These are phyloP conservation scores for Nomada hirtipes DNA, from an alignment of 2,888 invertebrate genomes.

Conservation along the genomic window DNA sequence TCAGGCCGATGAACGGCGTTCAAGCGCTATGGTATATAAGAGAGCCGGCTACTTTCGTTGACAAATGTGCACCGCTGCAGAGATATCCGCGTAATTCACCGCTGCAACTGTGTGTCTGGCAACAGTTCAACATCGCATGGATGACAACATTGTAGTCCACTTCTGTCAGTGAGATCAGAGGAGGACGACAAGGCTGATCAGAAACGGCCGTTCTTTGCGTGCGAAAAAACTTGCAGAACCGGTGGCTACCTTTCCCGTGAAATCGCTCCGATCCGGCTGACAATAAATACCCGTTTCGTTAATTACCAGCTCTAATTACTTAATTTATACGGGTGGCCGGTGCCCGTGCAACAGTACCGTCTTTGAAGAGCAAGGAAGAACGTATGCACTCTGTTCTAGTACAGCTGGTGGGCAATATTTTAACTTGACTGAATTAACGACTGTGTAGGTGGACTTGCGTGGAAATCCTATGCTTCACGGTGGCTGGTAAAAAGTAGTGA, in stretches of 20 bases:
- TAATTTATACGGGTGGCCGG: slow-evolving; percentile 17
- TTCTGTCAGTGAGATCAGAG: neutral
- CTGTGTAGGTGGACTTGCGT: neutral
- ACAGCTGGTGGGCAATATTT: slow-evolving; percentile 3
- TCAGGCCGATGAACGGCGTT: neutral
- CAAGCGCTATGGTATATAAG: neutral
- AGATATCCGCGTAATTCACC: slow-evolving; percentile 39
- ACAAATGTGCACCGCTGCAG: slow-evolving; percentile 19
- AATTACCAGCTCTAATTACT: slow-evolving; percentile 43
- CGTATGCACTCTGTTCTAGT: neutral
- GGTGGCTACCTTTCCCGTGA: slow-evolving; percentile 31
- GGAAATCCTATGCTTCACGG: neutral
- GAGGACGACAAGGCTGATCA: slow-evolving; percentile 6
- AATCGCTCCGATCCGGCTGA: slow-evolving; percentile 23
- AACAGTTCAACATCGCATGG: slow-evolving; percentile 39
- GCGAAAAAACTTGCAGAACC: slow-evolving; percentile 23
- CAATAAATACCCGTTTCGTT: slow-evolving; percentile 14
- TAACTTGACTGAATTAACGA: slow-evolving; percentile 2
- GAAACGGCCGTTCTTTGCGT: slow-evolving; percentile 24
- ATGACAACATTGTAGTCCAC: slow-evolving; percentile 32
- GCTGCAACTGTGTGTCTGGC: slow-evolving; percentile 16
- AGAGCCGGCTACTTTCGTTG: slow-evolving; percentile 21
- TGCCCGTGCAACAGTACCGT: neutral
- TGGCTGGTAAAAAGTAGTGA: neutral
- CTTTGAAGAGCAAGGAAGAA: neutral